phyloP scores from a whole-genome alignment of 2,888 invertebrate species.

The Tachina grossa region DNA sequence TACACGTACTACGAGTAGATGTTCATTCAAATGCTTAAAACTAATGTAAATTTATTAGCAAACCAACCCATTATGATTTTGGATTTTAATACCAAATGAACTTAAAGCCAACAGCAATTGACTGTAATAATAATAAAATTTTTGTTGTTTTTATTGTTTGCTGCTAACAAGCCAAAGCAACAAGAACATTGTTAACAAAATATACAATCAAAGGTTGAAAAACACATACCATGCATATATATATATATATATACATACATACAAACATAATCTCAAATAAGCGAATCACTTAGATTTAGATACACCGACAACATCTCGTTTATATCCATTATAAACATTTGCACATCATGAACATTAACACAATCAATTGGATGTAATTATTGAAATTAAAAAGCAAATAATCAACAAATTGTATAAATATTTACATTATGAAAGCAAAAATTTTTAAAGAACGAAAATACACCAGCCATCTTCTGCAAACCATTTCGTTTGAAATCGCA shows the following conservation, averaged over 20 bases:
- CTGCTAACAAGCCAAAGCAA: conserved; percentile 39
- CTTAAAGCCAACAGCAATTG: conserved; percentile 58
- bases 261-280: not conserved
- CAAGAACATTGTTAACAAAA: conserved; percentile 18
- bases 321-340: conserved; percentile 39
- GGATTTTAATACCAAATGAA: conserved; percentile 48
- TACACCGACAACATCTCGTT: conserved; percentile 34
- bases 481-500: no score
- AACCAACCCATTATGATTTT: conserved; percentile 66
- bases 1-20: conserved; percentile 10
- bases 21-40: conserved; percentile 16
- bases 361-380: not conserved
- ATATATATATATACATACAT: not conserved
- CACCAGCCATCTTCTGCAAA: no score
- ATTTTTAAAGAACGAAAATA: no score
- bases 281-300: conserved; percentile 5
- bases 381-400: conserved; percentile 13
- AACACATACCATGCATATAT: not conserved
- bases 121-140: conserved; percentile 19
- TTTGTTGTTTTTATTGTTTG: conserved; percentile 24
- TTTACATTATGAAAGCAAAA: no score
- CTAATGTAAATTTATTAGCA: conserved; percentile 35
- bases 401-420: not conserved
- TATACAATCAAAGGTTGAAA: conserved; percentile 50
- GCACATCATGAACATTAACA: conserved; percentile 29